These are phyloP conservation scores for Cyphomyrus discorhynchus DNA, from an alignment of 2,113 vertebrate genomes.

Conservation along the genomic window DNA sequence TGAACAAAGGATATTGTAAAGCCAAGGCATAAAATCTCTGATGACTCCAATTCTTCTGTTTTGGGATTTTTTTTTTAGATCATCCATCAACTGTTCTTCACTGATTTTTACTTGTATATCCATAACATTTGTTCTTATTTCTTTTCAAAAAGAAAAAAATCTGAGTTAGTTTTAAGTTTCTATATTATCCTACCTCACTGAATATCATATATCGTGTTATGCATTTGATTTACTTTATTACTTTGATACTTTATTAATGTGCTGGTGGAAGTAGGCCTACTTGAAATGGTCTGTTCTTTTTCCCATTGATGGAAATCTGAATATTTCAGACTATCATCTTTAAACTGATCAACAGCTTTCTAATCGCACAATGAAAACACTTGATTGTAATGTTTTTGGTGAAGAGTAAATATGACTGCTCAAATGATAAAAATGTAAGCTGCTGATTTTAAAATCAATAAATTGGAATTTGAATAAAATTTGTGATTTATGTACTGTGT, in stretches of 20 bases:
- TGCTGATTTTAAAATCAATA: not conserved
- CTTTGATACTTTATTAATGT: not conserved
- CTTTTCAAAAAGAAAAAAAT: not conserved
- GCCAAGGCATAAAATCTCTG: not conserved
- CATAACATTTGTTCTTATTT: not conserved
- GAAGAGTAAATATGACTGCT: not conserved
- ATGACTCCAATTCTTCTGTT: not conserved
- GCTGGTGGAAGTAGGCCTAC: not conserved
- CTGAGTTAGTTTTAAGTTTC: not conserved
- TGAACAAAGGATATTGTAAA: not conserved
- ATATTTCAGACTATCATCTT: not conserved
- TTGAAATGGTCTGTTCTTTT: not conserved
- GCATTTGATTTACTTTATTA: not conserved
- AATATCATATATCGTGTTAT: not conserved
- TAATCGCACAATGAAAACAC: not conserved
- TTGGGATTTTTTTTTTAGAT: not conserved
- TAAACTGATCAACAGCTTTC: not conserved
- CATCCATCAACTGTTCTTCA: not conserved
- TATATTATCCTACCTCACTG: not conserved
- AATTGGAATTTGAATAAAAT: not conserved
- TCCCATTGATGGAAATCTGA: not conserved
- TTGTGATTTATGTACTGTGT: not conserved
- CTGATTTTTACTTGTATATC: not conserved
- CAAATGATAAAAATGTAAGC: not conserved
- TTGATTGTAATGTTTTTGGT: not conserved